Evolutionary conservation across 2,888 invertebrate genomes (phyloP).

Genomic region (Cheilosia pagana): DNA sequence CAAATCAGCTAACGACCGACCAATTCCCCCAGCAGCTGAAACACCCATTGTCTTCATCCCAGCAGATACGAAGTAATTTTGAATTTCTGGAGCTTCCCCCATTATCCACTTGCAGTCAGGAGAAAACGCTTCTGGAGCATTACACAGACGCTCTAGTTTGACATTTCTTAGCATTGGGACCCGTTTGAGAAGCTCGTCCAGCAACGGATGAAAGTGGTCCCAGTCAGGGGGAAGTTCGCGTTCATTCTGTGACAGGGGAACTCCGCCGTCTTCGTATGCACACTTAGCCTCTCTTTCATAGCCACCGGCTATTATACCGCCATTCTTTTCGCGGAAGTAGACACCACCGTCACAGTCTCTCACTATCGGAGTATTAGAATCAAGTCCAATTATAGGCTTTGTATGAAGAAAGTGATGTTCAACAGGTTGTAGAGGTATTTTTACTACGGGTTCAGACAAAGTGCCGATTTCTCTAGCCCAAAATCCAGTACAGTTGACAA

Average conservation of each 20-base stretch:
- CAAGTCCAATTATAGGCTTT: constrained; percentile 88
- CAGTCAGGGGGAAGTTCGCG: constrained; percentile 93
- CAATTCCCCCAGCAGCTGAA: constrained; percentile 97
- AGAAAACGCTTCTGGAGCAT: constrained; percentile 97
- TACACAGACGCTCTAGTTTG: constrained; percentile 91
- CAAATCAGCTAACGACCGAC: constrained; percentile 93
- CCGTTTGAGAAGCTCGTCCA: constrained; percentile 93
- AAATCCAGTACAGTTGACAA: constrained; percentile 98
- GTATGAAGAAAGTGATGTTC: constrained; percentile 97
- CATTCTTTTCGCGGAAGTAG: constrained; percentile 93
- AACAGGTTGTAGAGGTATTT: constrained; percentile 95
- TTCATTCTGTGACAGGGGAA: constrained; percentile 87
- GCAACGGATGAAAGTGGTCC: constrained; percentile 96
- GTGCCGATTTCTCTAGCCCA: constrained; percentile 97
- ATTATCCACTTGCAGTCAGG: constrained; percentile 98
- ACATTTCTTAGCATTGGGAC: constrained; percentile 91
- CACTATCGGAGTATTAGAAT: constrained; percentile 93
- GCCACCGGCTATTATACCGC: constrained; percentile 94
- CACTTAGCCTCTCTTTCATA: constrained; percentile 96
- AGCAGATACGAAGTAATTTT: constrained; percentile 95
- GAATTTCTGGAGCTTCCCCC: constrained; percentile 96
- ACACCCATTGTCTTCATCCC: constrained; percentile 99
- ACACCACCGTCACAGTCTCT: constrained; percentile 94
- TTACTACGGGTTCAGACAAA: constrained; percentile 92
- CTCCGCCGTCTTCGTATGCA: constrained; percentile 91